These are phyloP conservation scores for Actinia equina DNA, from an alignment of 64 coral and sea anemone genomes.

Conservation along the genomic window DNA sequence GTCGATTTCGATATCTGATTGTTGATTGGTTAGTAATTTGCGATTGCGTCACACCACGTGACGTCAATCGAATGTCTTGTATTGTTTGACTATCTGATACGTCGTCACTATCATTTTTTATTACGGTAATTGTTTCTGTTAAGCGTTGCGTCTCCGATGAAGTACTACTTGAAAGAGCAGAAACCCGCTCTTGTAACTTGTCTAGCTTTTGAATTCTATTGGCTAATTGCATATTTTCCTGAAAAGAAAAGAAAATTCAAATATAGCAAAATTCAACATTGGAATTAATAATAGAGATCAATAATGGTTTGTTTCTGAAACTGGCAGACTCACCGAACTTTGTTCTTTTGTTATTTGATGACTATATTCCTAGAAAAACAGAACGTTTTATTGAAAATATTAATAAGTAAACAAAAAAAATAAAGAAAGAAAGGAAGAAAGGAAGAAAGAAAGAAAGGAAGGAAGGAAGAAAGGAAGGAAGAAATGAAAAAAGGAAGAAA, in stretches of 20 bases:
- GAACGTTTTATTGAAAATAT: background rate
- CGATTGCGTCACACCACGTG: background rate
- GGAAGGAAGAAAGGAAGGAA: background rate
- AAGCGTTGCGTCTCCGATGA: background rate
- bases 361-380: background rate
- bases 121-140: background rate
- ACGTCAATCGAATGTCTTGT: background rate
- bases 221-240: background rate
- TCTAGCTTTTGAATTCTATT: background rate
- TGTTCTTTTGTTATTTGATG: background rate
- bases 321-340: background rate
- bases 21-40: slow-evolving; percentile 1
- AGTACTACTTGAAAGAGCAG: background rate
- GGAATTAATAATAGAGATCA: too few relatives aligned
- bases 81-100: background rate
- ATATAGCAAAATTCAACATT: background rate
- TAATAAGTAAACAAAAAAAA: background rate
- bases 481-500: background rate
- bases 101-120: background rate
- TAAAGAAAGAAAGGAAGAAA: background rate
- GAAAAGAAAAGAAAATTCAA: background rate
- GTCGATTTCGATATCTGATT: background rate
- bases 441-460: background rate
- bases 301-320: too few relatives aligned
- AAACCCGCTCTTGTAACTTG: background rate